These are phyloP conservation scores for Zapus hudsonius DNA, from an alignment of 2,113 vertebrate species.

Conservation along the genomic window DNA sequence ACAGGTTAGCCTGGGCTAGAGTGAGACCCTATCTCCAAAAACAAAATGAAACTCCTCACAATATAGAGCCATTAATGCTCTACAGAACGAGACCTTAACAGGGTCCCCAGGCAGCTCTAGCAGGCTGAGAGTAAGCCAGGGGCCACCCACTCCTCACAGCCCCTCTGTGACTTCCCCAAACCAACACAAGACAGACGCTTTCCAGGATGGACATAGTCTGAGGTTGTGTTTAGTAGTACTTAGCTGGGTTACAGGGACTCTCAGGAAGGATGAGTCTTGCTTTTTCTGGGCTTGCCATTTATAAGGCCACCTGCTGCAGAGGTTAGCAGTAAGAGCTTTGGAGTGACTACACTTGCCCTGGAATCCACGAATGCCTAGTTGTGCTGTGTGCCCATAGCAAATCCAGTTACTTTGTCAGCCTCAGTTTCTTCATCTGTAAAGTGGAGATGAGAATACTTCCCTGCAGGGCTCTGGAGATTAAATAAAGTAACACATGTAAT, in stretches of 20 bases:
- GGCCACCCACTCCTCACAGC: not conserved
- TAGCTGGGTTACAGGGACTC: not conserved
- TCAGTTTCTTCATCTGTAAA: conserved; percentile 23
- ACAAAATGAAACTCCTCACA: not conserved
- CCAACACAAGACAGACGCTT: not conserved
- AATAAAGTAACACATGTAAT: not conserved
- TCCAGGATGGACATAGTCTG: not conserved
- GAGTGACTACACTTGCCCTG: not conserved
- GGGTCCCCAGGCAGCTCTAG: not conserved
- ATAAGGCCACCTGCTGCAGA: not conserved
- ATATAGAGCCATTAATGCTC: not conserved
- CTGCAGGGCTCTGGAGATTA: not conserved
- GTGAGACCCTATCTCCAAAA: too few relatives aligned
- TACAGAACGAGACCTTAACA: not conserved
- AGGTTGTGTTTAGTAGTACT: not conserved
- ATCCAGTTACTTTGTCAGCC: not conserved
- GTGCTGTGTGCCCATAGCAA: not conserved
- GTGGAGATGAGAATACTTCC: not conserved
- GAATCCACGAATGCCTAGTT: not conserved
- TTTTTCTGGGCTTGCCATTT: not conserved
- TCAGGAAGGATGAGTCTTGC: not conserved
- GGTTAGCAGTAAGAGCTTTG: not conserved
- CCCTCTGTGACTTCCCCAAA: not conserved
- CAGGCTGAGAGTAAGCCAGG: not conserved
- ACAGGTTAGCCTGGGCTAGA: too few relatives aligned